These are phyloP conservation scores for Drosophila yooni DNA, from an alignment of 2,888 invertebrate species.

Conservation along the genomic window DNA sequence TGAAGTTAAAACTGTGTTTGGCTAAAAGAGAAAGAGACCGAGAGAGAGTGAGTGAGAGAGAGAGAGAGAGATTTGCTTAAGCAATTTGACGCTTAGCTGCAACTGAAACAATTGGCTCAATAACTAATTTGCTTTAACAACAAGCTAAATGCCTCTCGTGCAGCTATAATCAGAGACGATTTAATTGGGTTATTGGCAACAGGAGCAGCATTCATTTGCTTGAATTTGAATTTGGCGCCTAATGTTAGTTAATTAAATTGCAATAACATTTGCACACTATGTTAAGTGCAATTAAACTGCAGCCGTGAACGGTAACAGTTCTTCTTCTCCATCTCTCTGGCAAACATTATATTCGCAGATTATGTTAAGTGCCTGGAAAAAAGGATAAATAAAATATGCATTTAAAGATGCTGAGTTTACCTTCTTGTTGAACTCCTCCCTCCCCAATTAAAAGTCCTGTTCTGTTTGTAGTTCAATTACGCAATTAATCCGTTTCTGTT, in stretches of 20 bases:
- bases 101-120: conserved; percentile 40
- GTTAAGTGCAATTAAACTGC: background rate
- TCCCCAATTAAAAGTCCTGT: too few species aligned
- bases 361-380: background rate
- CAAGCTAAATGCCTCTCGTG: background rate
- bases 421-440: too few species aligned
- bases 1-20: background rate
- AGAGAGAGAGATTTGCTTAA: conserved; percentile 41
- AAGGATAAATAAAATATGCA: too few species aligned
- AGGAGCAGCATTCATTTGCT: background rate
- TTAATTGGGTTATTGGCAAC: conserved; percentile 20
- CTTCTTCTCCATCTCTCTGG: background rate
- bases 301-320: background rate
- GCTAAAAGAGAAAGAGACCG: background rate
- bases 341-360: background rate
- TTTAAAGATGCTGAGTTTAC: too few species aligned
- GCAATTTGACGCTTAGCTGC: conserved; percentile 60
- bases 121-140: conserved; percentile 26
- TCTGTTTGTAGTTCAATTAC: too few species aligned
- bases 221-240: background rate
- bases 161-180: background rate
- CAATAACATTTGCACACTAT: background rate
- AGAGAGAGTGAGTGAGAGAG: background rate
- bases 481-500: too few species aligned
- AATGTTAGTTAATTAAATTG: background rate